These are phyloP conservation scores for Baccha elongata DNA, from an alignment of 2,888 invertebrate genomes.

Conservation along the genomic window DNA sequence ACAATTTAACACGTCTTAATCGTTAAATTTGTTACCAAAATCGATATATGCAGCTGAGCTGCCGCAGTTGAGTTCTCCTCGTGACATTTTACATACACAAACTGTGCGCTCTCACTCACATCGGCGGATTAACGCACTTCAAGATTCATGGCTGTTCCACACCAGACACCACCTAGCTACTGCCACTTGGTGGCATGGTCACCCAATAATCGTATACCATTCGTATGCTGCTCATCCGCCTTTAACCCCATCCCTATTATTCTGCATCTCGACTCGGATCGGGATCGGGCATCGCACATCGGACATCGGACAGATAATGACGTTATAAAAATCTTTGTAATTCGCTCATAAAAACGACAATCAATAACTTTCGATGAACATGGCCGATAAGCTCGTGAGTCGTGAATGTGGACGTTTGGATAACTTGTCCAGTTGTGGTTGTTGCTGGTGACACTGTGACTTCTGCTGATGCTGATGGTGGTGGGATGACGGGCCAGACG, in stretches of 20 bases:
- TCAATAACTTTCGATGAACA: slow-evolving; percentile 74
- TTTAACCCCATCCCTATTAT: slow-evolving; percentile 70
- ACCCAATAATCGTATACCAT: slow-evolving; percentile 67
- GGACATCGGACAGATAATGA: slow-evolving; percentile 70
- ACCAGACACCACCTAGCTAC: slow-evolving; percentile 37
- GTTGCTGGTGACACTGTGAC: slow-evolving; percentile 30
- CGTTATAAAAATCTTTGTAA: slow-evolving; percentile 74
- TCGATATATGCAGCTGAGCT: slow-evolving; percentile 49
- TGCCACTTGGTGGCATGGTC: slow-evolving; percentile 45
- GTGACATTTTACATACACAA: slow-evolving; percentile 65
- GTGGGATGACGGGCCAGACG: slow-evolving; percentile 50
- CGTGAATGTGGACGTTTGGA: slow-evolving; percentile 58
- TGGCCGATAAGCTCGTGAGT: slow-evolving; percentile 71
- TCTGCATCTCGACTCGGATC: slow-evolving; percentile 52
- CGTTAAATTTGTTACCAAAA: slow-evolving; percentile 80
- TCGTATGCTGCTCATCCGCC: slow-evolving; percentile 53
- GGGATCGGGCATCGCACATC: slow-evolving; percentile 51
- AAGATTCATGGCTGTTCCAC: slow-evolving; percentile 61
- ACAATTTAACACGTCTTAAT: slow-evolving; percentile 83
- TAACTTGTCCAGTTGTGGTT: slow-evolving; percentile 47
- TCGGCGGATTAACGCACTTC: slow-evolving; percentile 71
- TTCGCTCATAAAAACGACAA: slow-evolving; percentile 74
- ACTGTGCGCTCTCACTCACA: slow-evolving; percentile 56
- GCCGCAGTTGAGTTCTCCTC: slow-evolving; percentile 24
- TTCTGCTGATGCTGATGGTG: slow-evolving; percentile 21